Evolutionary conservation across 2,797 vertebrate genomes (phyloP), one percentile per base, ranked within the genome.

Genomic region (Tenualosa ilisha): DNA sequence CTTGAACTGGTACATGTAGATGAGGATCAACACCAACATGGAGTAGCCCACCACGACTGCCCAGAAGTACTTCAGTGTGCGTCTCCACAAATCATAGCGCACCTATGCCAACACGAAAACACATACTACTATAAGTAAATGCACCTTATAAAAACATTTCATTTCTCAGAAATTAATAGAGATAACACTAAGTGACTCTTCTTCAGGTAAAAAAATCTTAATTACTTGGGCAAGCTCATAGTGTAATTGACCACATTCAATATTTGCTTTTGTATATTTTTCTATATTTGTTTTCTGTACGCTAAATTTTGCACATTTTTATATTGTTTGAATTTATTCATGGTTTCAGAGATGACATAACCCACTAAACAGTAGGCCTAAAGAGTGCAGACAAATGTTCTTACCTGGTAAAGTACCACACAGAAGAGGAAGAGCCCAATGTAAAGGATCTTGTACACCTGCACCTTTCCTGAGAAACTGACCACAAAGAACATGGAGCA

Each of bases 1-100:
- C 87, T 93, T 94, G 91, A 96, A 96, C 91, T 96, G 96, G 89
- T 96, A 96, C 87, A 94, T 90, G 88, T 96, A 96, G 90, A 96
- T 89, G 12, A 90, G 86, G 12, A 95, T 94, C 82, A 97, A 91
- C 65, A 96, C 96, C 83, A 95, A 56, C 94, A 95, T 94, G 61
- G 96, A 97, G 87, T 96, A 96, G 13, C 94, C 95, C 0, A 96
- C 95, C 86, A 93, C 94, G 31, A 94, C 92, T 0, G 92, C 92
- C 95, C 95, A 96, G 91, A 96, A 96, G 0, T 88, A 93, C 90
- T 96, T 96, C 87, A 95, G 88, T 43, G 93, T 0, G 53, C 89
- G 90, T 17, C 95, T 93, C 96, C 95, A 94, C 22, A 92, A 40
- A 0, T 94, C 89, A 11, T 93, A 96, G 46, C 89, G 90, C 9